These are phyloP conservation scores for Myotis findleyi DNA, from an alignment of 2,797 vertebrate species.

Conservation along the genomic window DNA sequence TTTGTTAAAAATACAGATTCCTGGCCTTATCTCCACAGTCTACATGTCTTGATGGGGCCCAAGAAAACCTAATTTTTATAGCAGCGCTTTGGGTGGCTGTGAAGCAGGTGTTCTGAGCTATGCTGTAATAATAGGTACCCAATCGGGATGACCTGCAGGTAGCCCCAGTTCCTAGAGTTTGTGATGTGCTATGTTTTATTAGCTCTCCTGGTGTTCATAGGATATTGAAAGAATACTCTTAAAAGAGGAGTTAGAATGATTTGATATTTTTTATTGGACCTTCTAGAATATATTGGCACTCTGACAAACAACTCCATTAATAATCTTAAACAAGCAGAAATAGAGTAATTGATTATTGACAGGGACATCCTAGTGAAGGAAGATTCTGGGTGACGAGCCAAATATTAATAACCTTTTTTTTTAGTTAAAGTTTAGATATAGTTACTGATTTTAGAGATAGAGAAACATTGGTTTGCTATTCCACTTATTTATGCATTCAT, in stretches of 20 bases:
- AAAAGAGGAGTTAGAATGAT: background rate
- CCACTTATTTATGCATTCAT: background rate
- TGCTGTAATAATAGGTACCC: background rate
- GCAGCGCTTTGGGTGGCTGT: background rate
- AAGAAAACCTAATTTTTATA: background rate
- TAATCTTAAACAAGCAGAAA: constrained; percentile 10
- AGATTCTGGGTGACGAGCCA: background rate
- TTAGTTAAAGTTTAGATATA: background rate
- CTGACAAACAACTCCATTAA: constrained; percentile 1
- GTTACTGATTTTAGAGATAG: background rate
- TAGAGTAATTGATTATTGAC: background rate
- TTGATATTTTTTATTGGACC: background rate
- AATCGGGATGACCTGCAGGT: too few relatives aligned
- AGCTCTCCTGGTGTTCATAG: background rate
- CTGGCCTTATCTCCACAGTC: background rate
- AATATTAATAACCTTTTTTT: background rate
- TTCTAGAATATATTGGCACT: constrained; percentile 40
- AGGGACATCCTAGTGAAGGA: background rate
- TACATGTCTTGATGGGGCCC: background rate
- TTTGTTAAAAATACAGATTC: constrained; percentile 50
- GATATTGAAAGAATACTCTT: background rate
- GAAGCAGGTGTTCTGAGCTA: background rate
- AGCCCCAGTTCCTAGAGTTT: background rate
- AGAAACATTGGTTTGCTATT: background rate
- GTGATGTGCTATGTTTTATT: background rate